Evolutionary conservation across 1,140 invertebrate species (phyloP), one percentile per base, ranked within the genome.

Genomic region (Drosophila nigromelanica): DNA sequence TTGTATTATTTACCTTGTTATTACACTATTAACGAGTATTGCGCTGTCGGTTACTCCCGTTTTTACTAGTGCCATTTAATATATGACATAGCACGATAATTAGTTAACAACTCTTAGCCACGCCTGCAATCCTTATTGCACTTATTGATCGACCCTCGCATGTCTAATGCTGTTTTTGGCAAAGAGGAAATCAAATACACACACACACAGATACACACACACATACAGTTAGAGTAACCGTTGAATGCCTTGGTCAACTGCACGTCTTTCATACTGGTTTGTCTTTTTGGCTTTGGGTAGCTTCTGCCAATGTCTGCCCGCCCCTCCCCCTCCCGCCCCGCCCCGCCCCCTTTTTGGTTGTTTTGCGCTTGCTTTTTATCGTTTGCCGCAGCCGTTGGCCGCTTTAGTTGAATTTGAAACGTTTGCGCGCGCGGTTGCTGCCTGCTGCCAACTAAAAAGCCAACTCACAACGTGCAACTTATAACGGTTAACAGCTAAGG

Each of bases 401-500:
- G 60, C 58, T 89, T 89, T 80, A 89, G 83, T 89, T 89, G 83
- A 72, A 83, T 89, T 89, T 89, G 66, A 89, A 89, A 83, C 85
- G 79, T 72, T 80, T 72, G 70, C 76, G 83, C 83, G 85, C 83
- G 79, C 83, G 76, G 85, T 89, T 67, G 82, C 43, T 43, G 52
- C 27, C 27, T n/a, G 11, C 3, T 55, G 40, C 43, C 30, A 12
- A 58, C 50, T 40, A 39, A 30, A 5, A 8, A 7, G 40, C 14
- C 7, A 58, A 62, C 47, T 40, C 18, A 18, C 18, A 18, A 18
- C 18, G 18, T 18, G 54, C 55, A 58, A 43, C 15, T 15, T n/a
- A 51, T 55, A 59, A 50, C 40, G 33, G 52, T 69, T 14, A 52
- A 54, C 24, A 40, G 56, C 21, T 24, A 43, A 60, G 69, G 69